Percentiles rank a stretch among this genome's conserved stretches.
These are phyloP conservation scores for Spermophilus dauricus DNA, from an alignment of 2,113 vertebrate species.

Conservation along the genomic window DNA sequence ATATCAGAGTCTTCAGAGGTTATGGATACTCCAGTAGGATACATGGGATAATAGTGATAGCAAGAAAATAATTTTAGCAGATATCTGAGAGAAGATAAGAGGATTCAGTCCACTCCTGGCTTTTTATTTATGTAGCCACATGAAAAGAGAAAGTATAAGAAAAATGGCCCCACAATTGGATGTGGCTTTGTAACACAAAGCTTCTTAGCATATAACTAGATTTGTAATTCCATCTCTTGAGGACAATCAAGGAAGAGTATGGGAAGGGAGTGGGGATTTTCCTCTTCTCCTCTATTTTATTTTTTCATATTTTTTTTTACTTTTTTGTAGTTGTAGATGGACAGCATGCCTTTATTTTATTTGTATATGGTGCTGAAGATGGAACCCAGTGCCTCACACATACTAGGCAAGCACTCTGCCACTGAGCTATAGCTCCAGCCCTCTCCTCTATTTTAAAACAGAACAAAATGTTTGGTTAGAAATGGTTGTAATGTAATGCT, in stretches of 20 bases:
- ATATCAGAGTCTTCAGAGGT: not conserved
- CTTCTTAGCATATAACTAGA: not conserved
- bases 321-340: too few relatives aligned
- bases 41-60: not conserved
- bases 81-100: not conserved
- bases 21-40: not conserved
- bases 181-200: not conserved
- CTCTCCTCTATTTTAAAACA: not conserved
- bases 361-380: too few relatives aligned
- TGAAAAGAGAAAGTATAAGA: not conserved
- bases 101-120: not conserved
- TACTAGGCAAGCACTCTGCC: too few relatives aligned
- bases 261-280: not conserved
- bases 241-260: not conserved
- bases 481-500: not conserved
- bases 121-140: not conserved
- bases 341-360: too few relatives aligned
- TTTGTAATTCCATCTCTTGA: not conserved
- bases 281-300: not conserved
- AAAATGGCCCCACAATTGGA: not conserved
- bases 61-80: not conserved
- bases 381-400: too few relatives aligned
- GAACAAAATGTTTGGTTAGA: not conserved
- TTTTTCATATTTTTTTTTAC: too few relatives aligned
- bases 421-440: too few relatives aligned